phyloP scores from a whole-genome alignment of 2,113 vertebrate species.

The Entosphenus tridentatus region DNA sequence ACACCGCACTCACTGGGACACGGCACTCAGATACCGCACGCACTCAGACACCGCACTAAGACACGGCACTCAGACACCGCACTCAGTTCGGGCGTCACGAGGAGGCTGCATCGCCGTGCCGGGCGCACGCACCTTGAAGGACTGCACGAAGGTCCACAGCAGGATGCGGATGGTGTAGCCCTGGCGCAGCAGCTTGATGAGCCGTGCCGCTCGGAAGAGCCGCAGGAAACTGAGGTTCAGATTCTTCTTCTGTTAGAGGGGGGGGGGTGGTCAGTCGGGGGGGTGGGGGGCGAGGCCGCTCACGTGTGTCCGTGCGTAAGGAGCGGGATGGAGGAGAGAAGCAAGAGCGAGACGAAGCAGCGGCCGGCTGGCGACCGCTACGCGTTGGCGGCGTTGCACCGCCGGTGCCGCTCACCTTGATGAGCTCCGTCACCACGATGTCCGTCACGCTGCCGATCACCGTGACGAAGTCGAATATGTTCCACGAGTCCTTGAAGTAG shows the following conservation, averaged over 20 bases:
- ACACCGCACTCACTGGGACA: no score
- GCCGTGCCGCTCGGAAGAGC: slow-evolving; percentile 82
- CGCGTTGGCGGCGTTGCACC: no score
- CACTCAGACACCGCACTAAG: no score
- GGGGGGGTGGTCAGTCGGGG: neutral
- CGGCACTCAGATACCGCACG: no score
- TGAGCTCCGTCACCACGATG: slow-evolving; percentile 52
- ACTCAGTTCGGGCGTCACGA: no score
- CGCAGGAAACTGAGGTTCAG: slow-evolving; percentile 98
- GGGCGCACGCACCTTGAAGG: slow-evolving; percentile 53
- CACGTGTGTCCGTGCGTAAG: no score
- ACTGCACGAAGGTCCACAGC: slow-evolving; percentile 93
- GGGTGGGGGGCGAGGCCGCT: no score
- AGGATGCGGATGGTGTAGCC: slow-evolving; percentile 95
- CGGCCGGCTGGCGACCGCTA: no score
- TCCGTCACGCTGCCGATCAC: slow-evolving; percentile 90
- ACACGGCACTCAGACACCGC: no score
- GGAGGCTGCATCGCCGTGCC: no score
- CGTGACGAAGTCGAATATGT: slow-evolving; percentile 97
- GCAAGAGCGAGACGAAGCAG: no score
- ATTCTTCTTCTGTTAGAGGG: slow-evolving; percentile 28
- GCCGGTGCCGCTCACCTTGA: slow-evolving; percentile 24
- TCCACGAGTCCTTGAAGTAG: slow-evolving; percentile 95
- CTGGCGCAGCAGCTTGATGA: slow-evolving; percentile 83
- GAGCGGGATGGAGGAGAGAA: no score